phyloP scores from a whole-genome alignment of 2,113 vertebrate species.

The Erythrocebus patas region DNA sequence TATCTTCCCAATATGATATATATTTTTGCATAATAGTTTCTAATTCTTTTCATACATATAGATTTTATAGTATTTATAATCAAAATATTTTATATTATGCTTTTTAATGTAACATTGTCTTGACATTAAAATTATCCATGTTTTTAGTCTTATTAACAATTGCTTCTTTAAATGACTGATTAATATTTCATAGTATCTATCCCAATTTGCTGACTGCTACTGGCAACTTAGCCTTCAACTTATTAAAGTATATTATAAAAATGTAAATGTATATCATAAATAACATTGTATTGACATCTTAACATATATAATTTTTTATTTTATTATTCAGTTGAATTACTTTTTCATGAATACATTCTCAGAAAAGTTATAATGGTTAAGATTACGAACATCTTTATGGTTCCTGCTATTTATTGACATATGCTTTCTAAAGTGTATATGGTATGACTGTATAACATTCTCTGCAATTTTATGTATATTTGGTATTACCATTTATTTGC shows the following conservation, averaged over 20 bases:
- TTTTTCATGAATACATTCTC: conserved; percentile 13
- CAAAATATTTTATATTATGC: neutral
- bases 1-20: neutral
- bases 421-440: neutral
- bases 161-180: neutral
- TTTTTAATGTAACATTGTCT: neutral
- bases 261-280: neutral
- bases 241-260: conserved; percentile 2
- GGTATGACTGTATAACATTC: neutral
- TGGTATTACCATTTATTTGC: neutral
- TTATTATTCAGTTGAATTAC: conserved; percentile 3
- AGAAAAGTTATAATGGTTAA: neutral
- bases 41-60: neutral
- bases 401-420: neutral
- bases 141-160: neutral
- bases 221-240: neutral
- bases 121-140: neutral
- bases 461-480: neutral
- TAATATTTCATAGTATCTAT: conserved; percentile 2
- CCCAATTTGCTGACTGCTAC: conserved; percentile 11
- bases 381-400: neutral
- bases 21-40: conserved; percentile 20
- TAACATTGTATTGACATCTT: conserved; percentile 9
- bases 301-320: neutral
- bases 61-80: conserved; percentile 9